Conservation (phyloP, 2,888 invertebrate genomes). For the Clostera curtula region DNA sequence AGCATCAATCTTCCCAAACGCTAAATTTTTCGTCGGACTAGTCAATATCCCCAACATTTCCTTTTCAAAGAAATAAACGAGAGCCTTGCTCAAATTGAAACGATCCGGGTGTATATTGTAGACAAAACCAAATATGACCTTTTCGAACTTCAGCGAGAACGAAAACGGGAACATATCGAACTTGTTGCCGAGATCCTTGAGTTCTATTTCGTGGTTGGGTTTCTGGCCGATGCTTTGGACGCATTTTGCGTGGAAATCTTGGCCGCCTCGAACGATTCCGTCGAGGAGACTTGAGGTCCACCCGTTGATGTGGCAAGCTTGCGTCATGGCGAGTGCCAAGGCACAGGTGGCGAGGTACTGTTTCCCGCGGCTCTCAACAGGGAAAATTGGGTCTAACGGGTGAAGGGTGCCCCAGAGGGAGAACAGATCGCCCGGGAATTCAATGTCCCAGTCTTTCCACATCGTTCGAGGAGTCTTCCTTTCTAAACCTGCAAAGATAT, state of each 20-base stretch:
- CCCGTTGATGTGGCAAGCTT: constrained; percentile 75
- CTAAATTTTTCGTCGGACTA: constrained; percentile 67
- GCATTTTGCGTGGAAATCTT: constrained; percentile 72
- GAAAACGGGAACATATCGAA: constrained; percentile 75
- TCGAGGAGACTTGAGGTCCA: constrained; percentile 79
- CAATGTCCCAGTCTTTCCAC: constrained; percentile 82
- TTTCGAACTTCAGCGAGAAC: constrained; percentile 73
- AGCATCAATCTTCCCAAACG: constrained; percentile 62
- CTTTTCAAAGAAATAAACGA: constrained; percentile 75
- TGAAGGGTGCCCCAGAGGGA: constrained; percentile 81
- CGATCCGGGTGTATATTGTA: constrained; percentile 71
- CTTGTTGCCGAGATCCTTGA: constrained; percentile 72
- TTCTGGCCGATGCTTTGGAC: constrained; percentile 47
- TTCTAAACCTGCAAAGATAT: too few species aligned
- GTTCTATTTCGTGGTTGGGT: constrained; percentile 71
- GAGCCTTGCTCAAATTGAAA: constrained; percentile 78
- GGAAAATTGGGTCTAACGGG: constrained; percentile 75
- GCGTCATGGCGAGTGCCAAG: constrained; percentile 73
- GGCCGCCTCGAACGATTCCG: constrained; percentile 76
- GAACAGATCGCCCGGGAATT: constrained; percentile 79
- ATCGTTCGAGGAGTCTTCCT: constrained; percentile 46
- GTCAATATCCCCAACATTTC: constrained; percentile 70
- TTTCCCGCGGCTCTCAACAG: constrained; percentile 70
- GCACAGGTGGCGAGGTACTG: constrained; percentile 78
- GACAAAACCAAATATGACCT: constrained; percentile 76